Evolutionary conservation across 2,113 vertebrate genomes (phyloP), one percentile per base, ranked within the genome.

Genomic region (Synchiropus splendidus): DNA sequence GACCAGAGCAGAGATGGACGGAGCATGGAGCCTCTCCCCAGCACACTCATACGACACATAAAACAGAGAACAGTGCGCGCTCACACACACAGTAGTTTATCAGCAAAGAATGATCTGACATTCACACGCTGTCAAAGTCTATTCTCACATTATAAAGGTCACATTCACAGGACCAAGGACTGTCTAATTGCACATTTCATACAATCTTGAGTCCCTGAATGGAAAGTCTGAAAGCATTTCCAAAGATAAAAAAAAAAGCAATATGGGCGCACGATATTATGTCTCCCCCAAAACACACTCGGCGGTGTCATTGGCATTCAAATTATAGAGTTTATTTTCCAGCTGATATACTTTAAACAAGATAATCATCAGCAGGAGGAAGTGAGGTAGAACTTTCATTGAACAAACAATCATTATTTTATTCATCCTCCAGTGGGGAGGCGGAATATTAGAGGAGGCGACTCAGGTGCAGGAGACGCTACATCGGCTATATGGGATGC

Each of bases 321-420:
- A 81, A 78, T 70, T 68, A 68, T 63, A 41, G 60, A 77, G 77
- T 73, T 70, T 70, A 79, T 81, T 81, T 83, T 85, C 78, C 72
- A 81, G 75, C 64, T 76, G 75, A 85, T 81, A 78, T 77, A 66
- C 59, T 78, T 85, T 79, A 75, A 83, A 82, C 73, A 76, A 77
- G 78, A 83, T 81, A 80, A 80, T 77, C 76, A 77, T 75, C 79
- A 67, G 78, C 55, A 41, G 45, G 52, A 61, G 72, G 73, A 74
- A 77, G 66, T 68, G 68, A 61, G 67, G 64, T 78, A 75, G 71
- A 77, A 78, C 74, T 81, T 74, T 81, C 72, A 78, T 66, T 69
- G 74, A 74, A 70, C 63, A 72, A 77, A 74, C 53, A 64, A 67
- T 67, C 67, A 83, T 80, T 75, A 67, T 82, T 79, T 75, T 80